Conservation (phyloP, 2,888 invertebrate genomes). For the Ornithoptera alexandrae region DNA sequence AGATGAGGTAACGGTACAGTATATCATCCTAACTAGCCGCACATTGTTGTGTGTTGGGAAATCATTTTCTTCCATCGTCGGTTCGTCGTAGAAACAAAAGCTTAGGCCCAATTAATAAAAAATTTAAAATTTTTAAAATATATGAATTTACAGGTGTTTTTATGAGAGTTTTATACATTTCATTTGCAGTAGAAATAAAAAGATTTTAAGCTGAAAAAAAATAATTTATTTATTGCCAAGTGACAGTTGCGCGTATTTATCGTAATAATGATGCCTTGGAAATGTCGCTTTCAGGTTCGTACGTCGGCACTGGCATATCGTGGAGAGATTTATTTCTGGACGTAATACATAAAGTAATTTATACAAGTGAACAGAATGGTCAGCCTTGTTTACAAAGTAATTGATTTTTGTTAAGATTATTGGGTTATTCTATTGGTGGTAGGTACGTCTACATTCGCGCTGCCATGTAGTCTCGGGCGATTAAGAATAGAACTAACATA, state of each 20-base stretch:
- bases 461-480: no score
- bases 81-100: no score
- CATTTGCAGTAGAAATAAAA: not conserved
- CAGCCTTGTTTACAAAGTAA: not conserved
- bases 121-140: no score
- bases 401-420: not conserved
- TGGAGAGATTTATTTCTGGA: constrained; percentile 3
- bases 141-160: not conserved
- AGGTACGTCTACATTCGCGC: no score
- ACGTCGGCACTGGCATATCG: constrained; percentile 11
- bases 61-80: no score
- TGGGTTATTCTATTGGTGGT: not conserved
- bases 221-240: constrained; percentile 30
- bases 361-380: not conserved
- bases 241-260: constrained; percentile 25
- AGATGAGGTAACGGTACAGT: no score
- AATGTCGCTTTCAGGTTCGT: constrained; percentile 30
- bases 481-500: no score
- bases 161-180: not conserved
- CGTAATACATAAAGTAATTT: not conserved
- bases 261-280: constrained; percentile 13
- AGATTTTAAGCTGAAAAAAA: not conserved
- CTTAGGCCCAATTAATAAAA: no score
- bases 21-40: no score
- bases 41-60: no score